These are phyloP conservation scores for Bombus picipes DNA, from an alignment of 1,140 invertebrate species.

Conservation along the genomic window DNA sequence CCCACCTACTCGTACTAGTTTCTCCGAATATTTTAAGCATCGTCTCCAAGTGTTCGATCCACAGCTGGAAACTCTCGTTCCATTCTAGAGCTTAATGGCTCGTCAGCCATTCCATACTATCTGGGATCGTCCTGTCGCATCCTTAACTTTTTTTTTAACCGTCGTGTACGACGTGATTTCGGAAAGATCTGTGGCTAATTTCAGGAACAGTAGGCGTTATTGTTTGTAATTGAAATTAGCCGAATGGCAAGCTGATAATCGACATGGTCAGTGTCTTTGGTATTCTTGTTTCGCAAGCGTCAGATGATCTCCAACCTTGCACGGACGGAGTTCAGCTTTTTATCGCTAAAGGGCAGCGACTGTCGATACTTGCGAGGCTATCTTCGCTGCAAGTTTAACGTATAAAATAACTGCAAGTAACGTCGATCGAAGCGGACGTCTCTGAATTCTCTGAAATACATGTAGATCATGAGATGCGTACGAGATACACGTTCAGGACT, in stretches of 20 bases:
- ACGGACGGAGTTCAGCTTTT: background rate
- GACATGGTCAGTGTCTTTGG: background rate
- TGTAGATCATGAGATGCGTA: too few species aligned
- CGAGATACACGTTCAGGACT: too few species aligned
- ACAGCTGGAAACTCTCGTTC: background rate
- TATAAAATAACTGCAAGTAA: background rate
- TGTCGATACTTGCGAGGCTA: background rate
- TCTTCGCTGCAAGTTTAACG: background rate
- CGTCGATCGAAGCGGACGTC: background rate
- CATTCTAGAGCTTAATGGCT: too few species aligned
- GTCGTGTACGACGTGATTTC: background rate
- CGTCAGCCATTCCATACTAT: background rate
- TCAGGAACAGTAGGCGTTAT: background rate
- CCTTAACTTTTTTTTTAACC: background rate
- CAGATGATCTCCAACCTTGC: constrained; percentile 7
- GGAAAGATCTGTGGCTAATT: background rate
- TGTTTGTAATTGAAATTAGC: background rate
- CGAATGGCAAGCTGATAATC: background rate
- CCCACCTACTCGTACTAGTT: background rate
- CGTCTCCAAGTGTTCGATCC: background rate
- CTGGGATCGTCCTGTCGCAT: background rate
- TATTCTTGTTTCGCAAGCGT: background rate
- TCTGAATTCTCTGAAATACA: background rate
- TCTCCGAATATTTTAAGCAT: background rate
- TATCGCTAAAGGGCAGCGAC: constrained; percentile 14